phyloP scores from a whole-genome alignment of 2,113 vertebrate species.

The Podilymbus podiceps region DNA sequence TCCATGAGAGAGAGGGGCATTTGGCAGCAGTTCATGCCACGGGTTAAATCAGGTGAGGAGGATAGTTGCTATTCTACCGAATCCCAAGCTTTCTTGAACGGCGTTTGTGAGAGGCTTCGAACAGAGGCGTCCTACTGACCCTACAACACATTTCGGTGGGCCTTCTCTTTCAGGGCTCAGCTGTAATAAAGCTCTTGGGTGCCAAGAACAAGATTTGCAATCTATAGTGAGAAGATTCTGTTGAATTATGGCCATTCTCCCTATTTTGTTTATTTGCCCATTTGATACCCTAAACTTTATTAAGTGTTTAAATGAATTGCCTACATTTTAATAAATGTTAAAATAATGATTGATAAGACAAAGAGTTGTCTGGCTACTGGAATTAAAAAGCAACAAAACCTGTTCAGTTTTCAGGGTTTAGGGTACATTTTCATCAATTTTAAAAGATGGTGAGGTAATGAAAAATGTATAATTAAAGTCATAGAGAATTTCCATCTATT shows the following conservation, averaged over 20 bases:
- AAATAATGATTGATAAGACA: neutral
- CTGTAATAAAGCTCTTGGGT: neutral
- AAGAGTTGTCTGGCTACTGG: neutral
- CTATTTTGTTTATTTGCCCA: neutral
- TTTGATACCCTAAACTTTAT: neutral
- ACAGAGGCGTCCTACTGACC: neutral
- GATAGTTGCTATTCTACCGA: neutral
- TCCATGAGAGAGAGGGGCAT: no score
- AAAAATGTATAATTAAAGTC: neutral
- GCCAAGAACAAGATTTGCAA: neutral
- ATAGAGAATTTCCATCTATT: neutral
- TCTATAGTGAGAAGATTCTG: neutral
- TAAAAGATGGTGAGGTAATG: neutral
- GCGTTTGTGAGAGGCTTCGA: fast-evolving
- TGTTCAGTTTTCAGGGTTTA: neutral
- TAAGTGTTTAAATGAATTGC: neutral
- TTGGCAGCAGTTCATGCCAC: neutral
- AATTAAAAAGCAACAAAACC: neutral
- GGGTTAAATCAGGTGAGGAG: neutral
- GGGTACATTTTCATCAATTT: neutral
- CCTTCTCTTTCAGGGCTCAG: neutral
- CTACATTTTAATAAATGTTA: neutral
- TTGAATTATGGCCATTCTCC: neutral
- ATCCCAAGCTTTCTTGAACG: neutral
- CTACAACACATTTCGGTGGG: neutral